Conservation (phyloP, 2,113 vertebrate genomes). For the Chaetura pelagica region DNA sequence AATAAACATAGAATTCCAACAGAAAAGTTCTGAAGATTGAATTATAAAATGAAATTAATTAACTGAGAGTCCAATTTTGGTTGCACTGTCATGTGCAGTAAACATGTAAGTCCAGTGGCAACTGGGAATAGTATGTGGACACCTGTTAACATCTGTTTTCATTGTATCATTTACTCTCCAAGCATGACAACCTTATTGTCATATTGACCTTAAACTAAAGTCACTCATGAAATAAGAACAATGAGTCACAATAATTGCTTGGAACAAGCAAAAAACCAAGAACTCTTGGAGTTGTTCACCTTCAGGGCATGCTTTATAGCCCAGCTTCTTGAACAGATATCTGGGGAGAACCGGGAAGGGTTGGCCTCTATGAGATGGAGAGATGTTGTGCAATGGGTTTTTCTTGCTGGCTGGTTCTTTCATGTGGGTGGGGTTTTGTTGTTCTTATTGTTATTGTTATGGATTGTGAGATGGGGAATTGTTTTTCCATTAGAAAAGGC, state of each 20-base stretch:
- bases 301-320: background rate
- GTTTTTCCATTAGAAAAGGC: constrained; percentile 65
- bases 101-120: background rate
- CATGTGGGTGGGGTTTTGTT: constrained; percentile 50
- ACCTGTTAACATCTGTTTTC: constrained; percentile 41
- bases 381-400: constrained; percentile 35
- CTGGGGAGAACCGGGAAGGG: background rate
- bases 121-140: background rate
- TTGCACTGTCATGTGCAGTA: background rate
- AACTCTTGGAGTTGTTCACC: constrained; percentile 22
- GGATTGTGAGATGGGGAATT: constrained; percentile 57
- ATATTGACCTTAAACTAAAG: constrained; percentile 36
- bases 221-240: constrained; percentile 25
- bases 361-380: background rate
- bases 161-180: background rate
- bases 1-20: background rate
- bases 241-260: constrained; percentile 21
- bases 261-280: constrained; percentile 4
- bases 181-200: background rate
- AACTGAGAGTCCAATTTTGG: background rate
- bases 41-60: background rate
- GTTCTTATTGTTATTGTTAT: constrained; percentile 64
- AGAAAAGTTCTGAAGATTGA: background rate
- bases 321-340: constrained; percentile 26
- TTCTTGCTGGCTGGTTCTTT: constrained; percentile 46